Conservation (phyloP, 2,888 invertebrate genomes). For the Leptothorax acervorum region DNA sequence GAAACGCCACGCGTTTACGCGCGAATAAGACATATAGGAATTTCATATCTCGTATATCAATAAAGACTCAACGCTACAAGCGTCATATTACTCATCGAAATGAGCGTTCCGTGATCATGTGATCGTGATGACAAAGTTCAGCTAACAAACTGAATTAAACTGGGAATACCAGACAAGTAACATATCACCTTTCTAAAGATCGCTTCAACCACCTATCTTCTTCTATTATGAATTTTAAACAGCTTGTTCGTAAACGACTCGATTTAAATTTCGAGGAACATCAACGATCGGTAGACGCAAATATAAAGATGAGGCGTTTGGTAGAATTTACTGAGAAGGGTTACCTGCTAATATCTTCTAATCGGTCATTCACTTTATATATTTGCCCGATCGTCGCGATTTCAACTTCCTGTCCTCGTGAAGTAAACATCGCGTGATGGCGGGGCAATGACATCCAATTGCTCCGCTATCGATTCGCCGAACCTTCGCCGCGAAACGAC, state of each 20-base stretch:
- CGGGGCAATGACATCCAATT: constrained; percentile 20
- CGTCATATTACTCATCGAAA: constrained; percentile 43
- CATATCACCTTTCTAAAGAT: neutral
- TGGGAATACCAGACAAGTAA: neutral
- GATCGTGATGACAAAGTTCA: constrained; percentile 12
- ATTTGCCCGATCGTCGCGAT: neutral
- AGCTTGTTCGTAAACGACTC: neutral
- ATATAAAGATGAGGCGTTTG: neutral
- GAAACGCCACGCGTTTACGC: neutral
- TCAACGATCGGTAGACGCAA: neutral
- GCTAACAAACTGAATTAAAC: neutral
- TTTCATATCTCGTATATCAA: constrained; percentile 17
- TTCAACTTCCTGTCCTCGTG: neutral
- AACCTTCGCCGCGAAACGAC: constrained; percentile 27
- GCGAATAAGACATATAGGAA: neutral
- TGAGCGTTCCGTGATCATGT: constrained; percentile 2
- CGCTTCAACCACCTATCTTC: neutral
- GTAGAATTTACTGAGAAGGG: neutral
- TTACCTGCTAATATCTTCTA: neutral
- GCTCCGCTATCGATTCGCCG: constrained; percentile 63
- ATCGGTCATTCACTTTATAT: neutral
- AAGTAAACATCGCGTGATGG: constrained; percentile 30
- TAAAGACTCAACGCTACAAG: neutral
- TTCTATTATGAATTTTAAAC: neutral
- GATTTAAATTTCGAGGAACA: neutral